Evolutionary conservation across 2,113 vertebrate species (phyloP), one percentile per base, ranked within the genome.

Genomic region (Oncorhynchus nerka): DNA sequence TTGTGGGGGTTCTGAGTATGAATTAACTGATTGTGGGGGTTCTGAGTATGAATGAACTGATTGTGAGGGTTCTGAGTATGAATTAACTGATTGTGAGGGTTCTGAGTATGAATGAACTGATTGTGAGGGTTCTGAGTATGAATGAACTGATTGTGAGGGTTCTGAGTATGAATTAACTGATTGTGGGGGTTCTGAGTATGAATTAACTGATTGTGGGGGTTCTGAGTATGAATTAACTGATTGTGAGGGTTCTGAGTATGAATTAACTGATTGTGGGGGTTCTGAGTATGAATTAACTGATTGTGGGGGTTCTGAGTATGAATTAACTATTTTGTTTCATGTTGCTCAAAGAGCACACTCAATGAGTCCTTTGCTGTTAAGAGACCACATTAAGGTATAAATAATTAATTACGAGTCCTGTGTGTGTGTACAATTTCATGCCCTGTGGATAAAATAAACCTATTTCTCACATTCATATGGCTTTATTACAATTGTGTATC

Each of bases 261-360:
- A 84, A 84, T 69, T 30, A 26, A 89, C 85, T 86, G n/a, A n/a
- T n/a, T 79, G 79, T 55, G 81, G 48, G 24, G 68, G 74, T 84
- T 86, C 79, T 19, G 26, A 76, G 65, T 22, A 76, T 22, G 85
- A 84, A 84, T 69, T 30, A 26, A 75, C 39, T 73, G 79, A 78
- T 79, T 79, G 79, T 55, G 81, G 48, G 24, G 68, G 74, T 84
- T 86, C 79, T 19, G 26, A 76, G 65, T 22, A 76, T 22, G 85
- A 84, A 84, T 69, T 30, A 26, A 89, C 85, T 86, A 78, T 87
- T 90, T 90, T 85, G 88, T 88, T 87, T 90, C 81, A 88, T 86
- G 84, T 79, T 79, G 76, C 82, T 87, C 83, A 89, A 88, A 88
- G 80, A 83, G 82, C 79, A 81, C 77, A 78, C 81, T 79, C 82